Conservation (phyloP, 2,888 invertebrate genomes). For the Bedellia somnulentella region DNA sequence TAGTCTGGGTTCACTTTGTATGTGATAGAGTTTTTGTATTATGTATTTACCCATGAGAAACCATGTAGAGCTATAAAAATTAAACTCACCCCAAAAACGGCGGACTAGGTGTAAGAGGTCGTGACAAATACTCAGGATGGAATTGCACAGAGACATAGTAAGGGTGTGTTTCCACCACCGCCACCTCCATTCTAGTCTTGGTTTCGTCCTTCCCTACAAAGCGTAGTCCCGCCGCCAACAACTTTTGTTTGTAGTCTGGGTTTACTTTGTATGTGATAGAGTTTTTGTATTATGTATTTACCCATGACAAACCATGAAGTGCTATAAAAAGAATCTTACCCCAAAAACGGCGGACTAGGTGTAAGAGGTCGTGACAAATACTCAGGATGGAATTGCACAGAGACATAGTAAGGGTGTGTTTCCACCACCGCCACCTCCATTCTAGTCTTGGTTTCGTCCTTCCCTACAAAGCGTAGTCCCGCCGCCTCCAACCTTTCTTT, state of each 20-base stretch:
- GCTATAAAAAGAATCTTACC: slow-evolving; percentile 30
- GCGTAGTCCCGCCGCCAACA: slow-evolving; percentile 81
- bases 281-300: too few species aligned
- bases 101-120: slow-evolving; percentile 90
- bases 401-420: slow-evolving; percentile 89
- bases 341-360: slow-evolving; percentile 95
- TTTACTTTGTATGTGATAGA: slow-evolving; percentile 99
- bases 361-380: slow-evolving; percentile 89
- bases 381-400: slow-evolving; percentile 98
- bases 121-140: slow-evolving; percentile 95
- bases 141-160: slow-evolving; percentile 96
- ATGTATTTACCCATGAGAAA: too few species aligned
- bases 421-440: slow-evolving; percentile 94
- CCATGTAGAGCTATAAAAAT: background rate
- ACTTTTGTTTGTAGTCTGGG: slow-evolving; percentile 74
- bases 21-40: too few species aligned
- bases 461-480: slow-evolving; percentile 89
- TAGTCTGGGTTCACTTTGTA: slow-evolving; percentile 96
- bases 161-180: slow-evolving; percentile 83
- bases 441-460: slow-evolving; percentile 77
- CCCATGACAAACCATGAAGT: too few species aligned
- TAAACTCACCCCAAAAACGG: slow-evolving; percentile 80
- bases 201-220: slow-evolving; percentile 88
- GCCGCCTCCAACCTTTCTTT: slow-evolving; percentile 75
- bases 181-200: slow-evolving; percentile 92